These are phyloP conservation scores for Papilio polyxenes DNA, from an alignment of 1,140 invertebrate genomes.

Conservation along the genomic window DNA sequence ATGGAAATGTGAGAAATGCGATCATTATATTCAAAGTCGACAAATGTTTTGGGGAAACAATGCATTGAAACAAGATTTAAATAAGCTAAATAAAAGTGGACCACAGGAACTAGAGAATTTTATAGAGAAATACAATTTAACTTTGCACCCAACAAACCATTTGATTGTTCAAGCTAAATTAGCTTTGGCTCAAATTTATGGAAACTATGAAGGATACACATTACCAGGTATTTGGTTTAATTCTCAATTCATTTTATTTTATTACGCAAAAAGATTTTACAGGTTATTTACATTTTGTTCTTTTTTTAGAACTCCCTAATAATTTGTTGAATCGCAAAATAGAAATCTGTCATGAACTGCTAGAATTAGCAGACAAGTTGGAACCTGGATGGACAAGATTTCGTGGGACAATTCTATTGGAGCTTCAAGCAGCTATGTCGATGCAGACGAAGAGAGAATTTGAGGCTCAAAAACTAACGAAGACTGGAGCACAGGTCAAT, in stretches of 20 bases:
- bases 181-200: constrained; percentile 84
- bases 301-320: constrained; percentile 81
- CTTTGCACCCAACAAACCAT: constrained; percentile 84
- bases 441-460: constrained; percentile 80
- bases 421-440: constrained; percentile 83
- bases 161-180: constrained; percentile 85
- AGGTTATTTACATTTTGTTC: background rate
- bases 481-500: constrained; percentile 77
- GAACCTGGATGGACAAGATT: constrained; percentile 84
- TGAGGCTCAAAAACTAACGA: constrained; percentile 78
- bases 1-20: constrained; percentile 85
- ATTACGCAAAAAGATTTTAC: background rate
- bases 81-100: constrained; percentile 79
- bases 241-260: constrained; percentile 37
- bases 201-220: constrained; percentile 80
- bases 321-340: constrained; percentile 82
- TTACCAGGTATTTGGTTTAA: constrained; percentile 77
- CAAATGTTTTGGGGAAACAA: constrained; percentile 83
- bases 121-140: constrained; percentile 81
- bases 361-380: constrained; percentile 83
- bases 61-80: constrained; percentile 83
- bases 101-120: constrained; percentile 83
- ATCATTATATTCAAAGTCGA: constrained; percentile 78
- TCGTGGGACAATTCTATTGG: constrained; percentile 83
- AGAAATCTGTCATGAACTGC: constrained; percentile 84